Evolutionary conservation across 2,888 invertebrate genomes (phyloP), one percentile per base, ranked within the genome.

Genomic region (Philhelius pedissequus): DNA sequence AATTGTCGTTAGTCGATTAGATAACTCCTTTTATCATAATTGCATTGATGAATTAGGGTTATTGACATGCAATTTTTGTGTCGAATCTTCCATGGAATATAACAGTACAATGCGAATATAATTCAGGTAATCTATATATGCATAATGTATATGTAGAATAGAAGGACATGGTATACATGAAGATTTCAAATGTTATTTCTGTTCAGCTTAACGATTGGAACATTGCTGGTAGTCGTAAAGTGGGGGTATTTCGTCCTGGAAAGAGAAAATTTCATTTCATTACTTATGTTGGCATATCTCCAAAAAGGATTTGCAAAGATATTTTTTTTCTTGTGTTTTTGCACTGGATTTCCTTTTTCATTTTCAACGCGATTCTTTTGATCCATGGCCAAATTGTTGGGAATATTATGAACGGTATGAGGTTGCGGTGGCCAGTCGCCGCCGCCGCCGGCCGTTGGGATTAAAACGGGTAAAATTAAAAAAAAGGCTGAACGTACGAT

Each of bases 341-440:
- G 11, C 15, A 22, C 18, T 54, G 69, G 9, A 25, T 25, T 60
- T 22, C 15, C 25, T 22, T 38, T 66, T 43, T 3, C 54, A 40
- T 40, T 40, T 7, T 40, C 15, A 7, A 15, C 40, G 40, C 6
- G 40, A 50, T 76, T 81, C 69, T 81, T 82, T 82, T 82, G 81
- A 76, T 82, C 54, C 75, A 71, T 54, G 58, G 82, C 82, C 82
- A 82, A 82, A 50, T 73, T 69, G 62, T 43, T 69, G 64, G 54
- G 22, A 20, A 22, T 50, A 69, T 32, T 7, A 73, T 43, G 62
- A 35, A 66, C 18, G 35, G 64, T 48, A 18, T 56, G 32, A 38
- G 25, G 18, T 27, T 8, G 22, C 22, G 54, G 40, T 40, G 40
- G 20, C 35, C 13, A 13, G 11, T 27, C 27, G 52, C 38, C 38